Evolutionary conservation across 2,888 invertebrate genomes (phyloP), one percentile per base, ranked within the genome.

Genomic region (Phlogophora meticulosa): DNA sequence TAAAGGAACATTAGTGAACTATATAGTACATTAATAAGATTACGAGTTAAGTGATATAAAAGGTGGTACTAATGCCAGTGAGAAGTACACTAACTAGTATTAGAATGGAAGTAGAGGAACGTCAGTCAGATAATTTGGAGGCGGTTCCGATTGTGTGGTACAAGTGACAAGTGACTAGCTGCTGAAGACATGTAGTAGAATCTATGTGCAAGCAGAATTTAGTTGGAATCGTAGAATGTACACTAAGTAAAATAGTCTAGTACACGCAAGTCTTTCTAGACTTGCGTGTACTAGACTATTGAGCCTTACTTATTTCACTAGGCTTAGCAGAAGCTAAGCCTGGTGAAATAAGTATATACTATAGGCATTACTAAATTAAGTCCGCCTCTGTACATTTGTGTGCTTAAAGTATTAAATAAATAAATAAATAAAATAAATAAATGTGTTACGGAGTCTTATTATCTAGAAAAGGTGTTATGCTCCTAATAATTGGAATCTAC

Each of bases 81-180:
- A 87, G 80, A 85, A 88, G 85, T 81, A 81, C 82, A 83, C 84
- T 90, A 89, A 91, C 88, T 87, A 87, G 90, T 84, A 89, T 83
- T 84, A 89, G 86, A 88, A 91, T 90, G 85, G 88, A 86, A 87
- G 87, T 87, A 87, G 86, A 85, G 85, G 88, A 86, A 84, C 88
- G 91, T 89, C 90, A 91, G 90, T 90, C 90, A 89, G 88, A 90
- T 88, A 93, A 93, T 92, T 93, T 91, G 88, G 89, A 85, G 86
- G 88, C 82, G 84, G 86, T 79, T 85, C 77, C 81, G 57, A 65
- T 70, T 68, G 66, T 68, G 7, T 49, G 80, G 76, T 32, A 22
- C 68, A 86, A 82, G 80, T 57, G 34, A 85, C 10, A 65, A 76
- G 82, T 52, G 63, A 15, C 1, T 0, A 55, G 77, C 76, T 66